These are phyloP conservation scores for Epizoanthus scotinus DNA, from an alignment of 92 coral and sea anemone genomes.

Conservation along the genomic window DNA sequence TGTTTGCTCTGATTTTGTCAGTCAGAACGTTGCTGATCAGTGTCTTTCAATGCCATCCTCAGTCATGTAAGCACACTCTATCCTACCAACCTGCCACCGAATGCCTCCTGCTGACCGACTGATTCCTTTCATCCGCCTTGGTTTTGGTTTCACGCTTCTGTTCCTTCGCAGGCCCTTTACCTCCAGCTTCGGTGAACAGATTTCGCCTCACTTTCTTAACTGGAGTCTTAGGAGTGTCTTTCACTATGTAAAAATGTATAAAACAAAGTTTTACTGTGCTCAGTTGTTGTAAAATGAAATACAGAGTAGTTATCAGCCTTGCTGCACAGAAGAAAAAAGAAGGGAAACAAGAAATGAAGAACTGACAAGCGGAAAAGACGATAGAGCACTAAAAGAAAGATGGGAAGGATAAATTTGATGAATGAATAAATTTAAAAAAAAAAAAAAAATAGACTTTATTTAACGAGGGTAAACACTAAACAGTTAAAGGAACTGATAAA, in stretches of 20 bases:
- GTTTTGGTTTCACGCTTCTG: slow-evolving; percentile 42
- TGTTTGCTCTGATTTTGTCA: too few species aligned
- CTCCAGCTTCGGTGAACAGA: slow-evolving; percentile 68
- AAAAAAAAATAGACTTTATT: too few species aligned
- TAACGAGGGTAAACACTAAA: too few species aligned
- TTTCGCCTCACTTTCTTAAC: slow-evolving; percentile 92
- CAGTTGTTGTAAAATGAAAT: neutral
- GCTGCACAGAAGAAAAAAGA: neutral
- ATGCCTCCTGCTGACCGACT: slow-evolving; percentile 57
- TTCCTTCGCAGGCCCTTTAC: slow-evolving; percentile 31
- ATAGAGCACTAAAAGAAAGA: too few species aligned
- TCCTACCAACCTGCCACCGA: slow-evolving; percentile 55
- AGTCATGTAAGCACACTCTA: neutral
- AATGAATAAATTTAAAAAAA: too few species aligned
- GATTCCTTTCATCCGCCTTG: slow-evolving; percentile 41
- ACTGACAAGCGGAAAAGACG: neutral
- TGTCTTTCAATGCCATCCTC: too few species aligned
- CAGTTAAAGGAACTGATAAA: too few species aligned
- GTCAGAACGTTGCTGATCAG: too few species aligned
- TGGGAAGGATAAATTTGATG: too few species aligned
- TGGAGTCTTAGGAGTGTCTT: slow-evolving; percentile 64
- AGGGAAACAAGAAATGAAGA: neutral
- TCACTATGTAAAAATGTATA: neutral
- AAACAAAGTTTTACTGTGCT: neutral
- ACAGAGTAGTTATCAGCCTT: neutral